Evolutionary conservation across 2,113 vertebrate species (phyloP), one percentile per base, ranked within the genome.

Genomic region (Rostratula benghalensis): DNA sequence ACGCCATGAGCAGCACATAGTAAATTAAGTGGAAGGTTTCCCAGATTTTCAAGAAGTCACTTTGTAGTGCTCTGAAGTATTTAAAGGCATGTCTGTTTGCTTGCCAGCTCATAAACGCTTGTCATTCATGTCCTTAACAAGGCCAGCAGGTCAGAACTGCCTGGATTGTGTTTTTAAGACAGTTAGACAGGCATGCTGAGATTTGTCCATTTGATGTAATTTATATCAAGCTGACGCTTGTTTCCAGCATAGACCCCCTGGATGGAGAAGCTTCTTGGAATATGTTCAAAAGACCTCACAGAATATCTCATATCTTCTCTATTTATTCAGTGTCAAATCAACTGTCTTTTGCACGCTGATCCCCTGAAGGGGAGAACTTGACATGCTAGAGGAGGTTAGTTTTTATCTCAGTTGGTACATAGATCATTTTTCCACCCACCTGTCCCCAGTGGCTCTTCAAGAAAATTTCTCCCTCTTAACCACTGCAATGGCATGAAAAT

Each of bases 41-140:
- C 94, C 75, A 88, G 83, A 60, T 78, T 87, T 69, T 69, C 85
- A 76, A 84, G 77, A 88, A 97, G 93, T 75, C 74, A 53, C 71
- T 97, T 96, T 95, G 93, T 96, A 96, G 95, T 78, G 82, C 90
- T 84, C 73, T 86, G 84, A 94, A 93, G 91, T 87, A 95, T 96
- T 96, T 96, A 91, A 93, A 96, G 94, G 89, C 95, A 82, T 86
- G 89, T 97, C 95, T 95, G 87, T 88, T 96, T 93, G 83, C 92
- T 92, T 93, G 87, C 79, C 87, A 90, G 83, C 95, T 96, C 92
- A 88, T 96, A 93, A 95, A 91, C 88, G 83, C 86, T 96, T 97
- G 95, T 95, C 96, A 93, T 65, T 91, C 94, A 84, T 74, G 83
- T 91, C 91, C 93, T 97, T 89, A 93, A 88, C 83, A 84, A 82